Evolutionary conservation across 1,140 invertebrate genomes (phyloP), one percentile per base, ranked within the genome.

Genomic region (Drosophila subobscura): DNA sequence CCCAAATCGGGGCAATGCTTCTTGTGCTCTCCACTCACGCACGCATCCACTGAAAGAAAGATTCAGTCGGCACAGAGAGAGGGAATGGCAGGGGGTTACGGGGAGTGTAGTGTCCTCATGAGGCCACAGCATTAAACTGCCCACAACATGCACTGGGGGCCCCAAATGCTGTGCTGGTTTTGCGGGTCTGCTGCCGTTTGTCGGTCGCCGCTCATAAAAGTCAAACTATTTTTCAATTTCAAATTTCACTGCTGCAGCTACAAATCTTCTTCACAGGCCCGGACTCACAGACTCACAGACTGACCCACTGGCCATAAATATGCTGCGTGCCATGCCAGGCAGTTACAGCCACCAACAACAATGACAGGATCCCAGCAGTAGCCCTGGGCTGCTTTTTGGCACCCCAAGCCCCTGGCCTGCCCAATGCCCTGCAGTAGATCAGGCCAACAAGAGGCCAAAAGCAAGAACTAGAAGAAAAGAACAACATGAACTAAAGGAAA

Each of bases 141-240:
- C 55, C 72, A 52, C 72, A 70, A 71, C 73, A 77, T 61, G 56
- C 64, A 74, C 40, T 37, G 56, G 67, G 50, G n/a, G 27, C 10
- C 49, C 10, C 49, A 67, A 65, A 65, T 42, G 50, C 20, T 57
- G 46, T 50, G 54, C 27, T 57, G 50, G 45, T 54, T 59, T 66
- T 25, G 55, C 57, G 47, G 47, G 66, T 64, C 59, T 64, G 49
- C 51, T 77, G 50, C 66, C 57, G 53, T 72, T 88, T 83, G 79
- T 79, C 63, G 72, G 76, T 70, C 56, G 75, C 59, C 78, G 76
- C 83, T 88, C 83, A 88, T 88, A 88, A 88, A 88, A 88, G 83
- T 88, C 84, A 67, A 88, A 88, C 83, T 88, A 88, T 88, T 88
- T 88, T 83, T 88, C 83, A 88, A 88, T 88, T 88, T 88, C 83